A percentile compares a stretch with the other conserved stretches of the same genome.
phyloP scores from a whole-genome alignment of 2,797 vertebrate species.

The Tragelaphus oryx region DNA sequence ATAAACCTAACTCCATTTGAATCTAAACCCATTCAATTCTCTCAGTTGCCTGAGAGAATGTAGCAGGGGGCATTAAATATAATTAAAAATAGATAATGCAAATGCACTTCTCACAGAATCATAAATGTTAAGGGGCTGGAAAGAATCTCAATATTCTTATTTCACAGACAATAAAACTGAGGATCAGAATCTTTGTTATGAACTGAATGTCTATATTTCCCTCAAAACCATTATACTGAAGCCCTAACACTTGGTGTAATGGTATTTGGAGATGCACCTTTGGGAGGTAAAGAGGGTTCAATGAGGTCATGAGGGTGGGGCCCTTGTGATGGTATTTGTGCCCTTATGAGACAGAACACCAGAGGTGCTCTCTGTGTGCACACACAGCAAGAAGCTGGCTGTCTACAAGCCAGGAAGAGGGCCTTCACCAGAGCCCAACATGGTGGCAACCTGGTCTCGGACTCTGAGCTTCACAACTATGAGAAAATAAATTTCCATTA shows the following conservation, averaged over 20 bases:
- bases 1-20: background rate
- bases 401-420: background rate
- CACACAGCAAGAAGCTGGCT: background rate
- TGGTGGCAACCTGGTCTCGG: background rate
- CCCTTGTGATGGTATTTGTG: background rate
- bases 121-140: background rate
- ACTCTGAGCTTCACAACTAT: background rate
- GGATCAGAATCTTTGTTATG: background rate
- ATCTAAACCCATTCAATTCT: background rate
- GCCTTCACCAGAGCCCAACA: background rate
- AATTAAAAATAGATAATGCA: background rate
- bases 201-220: background rate
- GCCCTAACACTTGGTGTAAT: background rate
- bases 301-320: background rate
- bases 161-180: background rate
- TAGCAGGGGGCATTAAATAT: background rate
- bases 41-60: background rate
- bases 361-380: background rate
- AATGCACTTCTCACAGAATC: background rate
- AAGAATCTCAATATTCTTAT: background rate
- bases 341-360: background rate
- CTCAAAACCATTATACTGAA: background rate
- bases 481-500: background rate
- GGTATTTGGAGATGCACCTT: background rate
- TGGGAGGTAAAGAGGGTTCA: background rate